Evolutionary conservation across 2,113 vertebrate genomes (phyloP).

Genomic region (Hypanus sabinus): DNA sequence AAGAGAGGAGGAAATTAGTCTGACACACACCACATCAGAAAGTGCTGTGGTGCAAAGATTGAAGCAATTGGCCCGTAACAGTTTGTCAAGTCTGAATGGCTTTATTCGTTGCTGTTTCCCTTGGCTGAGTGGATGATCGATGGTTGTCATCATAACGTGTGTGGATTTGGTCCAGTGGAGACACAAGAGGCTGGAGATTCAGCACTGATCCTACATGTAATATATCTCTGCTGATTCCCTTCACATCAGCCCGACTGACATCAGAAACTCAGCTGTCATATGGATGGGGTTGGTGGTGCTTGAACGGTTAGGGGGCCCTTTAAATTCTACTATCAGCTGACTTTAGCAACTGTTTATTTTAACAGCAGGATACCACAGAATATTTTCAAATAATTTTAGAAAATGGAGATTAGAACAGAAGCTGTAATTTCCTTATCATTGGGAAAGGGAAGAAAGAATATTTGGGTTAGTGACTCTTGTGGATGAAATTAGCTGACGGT

Average conservation of each 20-base stretch:
- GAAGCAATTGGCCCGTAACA: neutral
- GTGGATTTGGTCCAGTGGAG: neutral
- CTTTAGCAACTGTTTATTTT: neutral
- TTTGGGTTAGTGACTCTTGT: neutral
- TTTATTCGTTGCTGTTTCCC: neutral
- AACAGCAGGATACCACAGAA: too few species aligned
- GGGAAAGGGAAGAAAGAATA: neutral
- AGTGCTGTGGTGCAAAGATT: neutral
- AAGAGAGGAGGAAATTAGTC: neutral
- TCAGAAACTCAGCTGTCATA: neutral
- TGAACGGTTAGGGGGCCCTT: neutral
- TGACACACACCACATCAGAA: neutral
- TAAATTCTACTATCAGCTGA: neutral
- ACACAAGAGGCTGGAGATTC: too few species aligned
- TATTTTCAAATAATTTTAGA: neutral
- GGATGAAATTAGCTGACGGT: neutral
- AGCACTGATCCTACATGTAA: neutral
- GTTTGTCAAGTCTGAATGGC: too few species aligned
- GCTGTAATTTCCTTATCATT: too few species aligned
- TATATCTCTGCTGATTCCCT: neutral
- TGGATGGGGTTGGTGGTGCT: neutral
- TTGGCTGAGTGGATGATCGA: neutral
- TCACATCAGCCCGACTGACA: neutral
- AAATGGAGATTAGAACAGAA: neutral
- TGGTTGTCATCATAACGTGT: neutral